These are phyloP conservation scores for Bubo blakistoni DNA, from an alignment of 2,113 vertebrate genomes.

Conservation along the genomic window DNA sequence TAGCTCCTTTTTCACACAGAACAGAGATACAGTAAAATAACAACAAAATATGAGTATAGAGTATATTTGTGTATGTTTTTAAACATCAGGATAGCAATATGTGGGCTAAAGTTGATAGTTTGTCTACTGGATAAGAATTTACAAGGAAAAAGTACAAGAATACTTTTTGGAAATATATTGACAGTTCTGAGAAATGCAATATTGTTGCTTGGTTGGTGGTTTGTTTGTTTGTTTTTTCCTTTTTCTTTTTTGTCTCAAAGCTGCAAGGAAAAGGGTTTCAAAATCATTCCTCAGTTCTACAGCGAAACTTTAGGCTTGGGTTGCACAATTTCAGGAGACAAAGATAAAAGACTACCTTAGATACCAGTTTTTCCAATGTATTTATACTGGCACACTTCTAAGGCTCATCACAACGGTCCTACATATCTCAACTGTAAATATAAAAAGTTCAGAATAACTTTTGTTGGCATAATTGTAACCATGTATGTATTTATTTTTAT, in stretches of 20 bases:
- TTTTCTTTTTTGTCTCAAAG: background rate
- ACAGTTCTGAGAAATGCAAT: background rate
- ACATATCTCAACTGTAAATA: background rate
- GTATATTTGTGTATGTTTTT: background rate
- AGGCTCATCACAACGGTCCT: background rate
- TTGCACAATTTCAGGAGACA: background rate
- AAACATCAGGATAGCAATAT: constrained; percentile 13
- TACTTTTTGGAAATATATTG: background rate
- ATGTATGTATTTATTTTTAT: background rate
- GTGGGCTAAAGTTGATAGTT: constrained; percentile 9
- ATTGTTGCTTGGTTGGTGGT: background rate
- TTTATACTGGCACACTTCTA: background rate
- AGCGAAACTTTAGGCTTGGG: background rate
- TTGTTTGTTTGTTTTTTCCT: background rate
- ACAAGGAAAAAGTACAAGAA: constrained; percentile 15
- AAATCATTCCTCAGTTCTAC: background rate
- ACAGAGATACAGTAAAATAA: background rate
- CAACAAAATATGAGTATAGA: background rate
- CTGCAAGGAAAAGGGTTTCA: background rate
- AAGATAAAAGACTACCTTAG: background rate
- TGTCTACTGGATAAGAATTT: constrained; percentile 41
- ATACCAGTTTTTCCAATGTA: background rate
- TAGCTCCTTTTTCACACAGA: background rate
- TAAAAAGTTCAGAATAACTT: background rate
- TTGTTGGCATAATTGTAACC: background rate